Conservation (phyloP, 2,797 vertebrate genomes). For the Gymnopithys bicolor region DNA sequence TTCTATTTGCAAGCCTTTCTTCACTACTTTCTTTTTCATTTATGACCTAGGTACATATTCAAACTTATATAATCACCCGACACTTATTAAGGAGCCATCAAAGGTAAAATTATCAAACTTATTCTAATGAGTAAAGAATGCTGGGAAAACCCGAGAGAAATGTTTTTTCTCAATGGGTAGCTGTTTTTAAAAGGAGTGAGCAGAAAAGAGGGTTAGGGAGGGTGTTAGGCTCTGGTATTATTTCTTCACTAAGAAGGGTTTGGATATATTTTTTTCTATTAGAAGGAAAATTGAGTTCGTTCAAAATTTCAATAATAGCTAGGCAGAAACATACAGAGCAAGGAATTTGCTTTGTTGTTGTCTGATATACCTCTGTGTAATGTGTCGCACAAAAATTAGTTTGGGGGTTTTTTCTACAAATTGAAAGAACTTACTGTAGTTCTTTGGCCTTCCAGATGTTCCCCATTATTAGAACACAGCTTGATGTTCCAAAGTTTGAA, state of each 20-base stretch:
- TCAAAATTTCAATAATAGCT: background rate
- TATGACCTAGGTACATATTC: constrained; percentile 90
- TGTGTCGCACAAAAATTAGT: background rate
- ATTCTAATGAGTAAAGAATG: background rate
- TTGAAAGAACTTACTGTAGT: background rate
- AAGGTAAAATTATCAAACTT: constrained; percentile 80
- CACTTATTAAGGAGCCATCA: constrained; percentile 88
- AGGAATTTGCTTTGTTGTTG: background rate
- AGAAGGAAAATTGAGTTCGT: background rate
- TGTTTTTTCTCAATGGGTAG: background rate
- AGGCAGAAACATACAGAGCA: background rate
- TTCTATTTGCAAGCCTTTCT: background rate
- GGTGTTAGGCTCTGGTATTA: background rate
- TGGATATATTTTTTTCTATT: background rate
- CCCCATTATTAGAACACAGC: background rate
- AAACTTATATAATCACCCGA: constrained; percentile 94
- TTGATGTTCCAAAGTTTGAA: background rate
- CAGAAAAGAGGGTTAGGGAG: background rate
- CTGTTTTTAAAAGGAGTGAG: background rate
- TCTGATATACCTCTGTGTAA: background rate
- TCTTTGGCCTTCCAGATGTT: background rate
- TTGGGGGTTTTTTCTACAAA: background rate
- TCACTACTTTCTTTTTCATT: background rate
- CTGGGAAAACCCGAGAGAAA: background rate
- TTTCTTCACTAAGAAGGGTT: background rate